Evolutionary conservation across 2,113 vertebrate species (phyloP), one percentile per base, ranked within the genome.

Genomic region (Bombycilla garrulus): DNA sequence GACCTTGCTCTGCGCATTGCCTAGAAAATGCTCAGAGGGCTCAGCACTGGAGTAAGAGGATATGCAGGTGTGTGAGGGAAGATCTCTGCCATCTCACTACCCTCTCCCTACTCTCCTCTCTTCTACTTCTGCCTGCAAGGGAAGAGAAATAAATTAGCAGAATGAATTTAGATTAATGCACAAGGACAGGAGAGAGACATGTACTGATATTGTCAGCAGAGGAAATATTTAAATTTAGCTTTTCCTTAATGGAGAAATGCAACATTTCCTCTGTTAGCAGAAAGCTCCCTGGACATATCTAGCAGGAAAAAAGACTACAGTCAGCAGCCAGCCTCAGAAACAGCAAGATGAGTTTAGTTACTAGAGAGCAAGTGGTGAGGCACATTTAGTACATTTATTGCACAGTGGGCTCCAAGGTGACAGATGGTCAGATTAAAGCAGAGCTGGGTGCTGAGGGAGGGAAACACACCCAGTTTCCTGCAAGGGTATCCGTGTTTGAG

Each of bases 221-320:
- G 88, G 71, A 94, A 95, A 90, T 86, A 90, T 12, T 91, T 86
- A 73, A 91, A 88, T 88, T 94, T 70, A 95, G 92, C 62, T 91
- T 86, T 90, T 88, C 35, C 57, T 95, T 89, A 81, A 79, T 42
- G 77, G 53, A 90, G 87, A 85, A 93, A 79, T 77, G 70, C 83
- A 95, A 78, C 71, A 21, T 80, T 64, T 92, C 74, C 84, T 65
- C 84, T 74, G 84, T 50, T 85, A 85, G 79, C 29, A 86, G 90
- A 81, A 92, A 31, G 51, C 80, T 92, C 92, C 79, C 93, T 92
- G 95, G 71, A 82, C 54, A 20, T 69, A 76, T 4, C 85, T 61
- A 88, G 71, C 42, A 90, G n/a, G 38, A 5, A 86, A 90, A 85
- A 91, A 80, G 66, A 50, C 82, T 77, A 61, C 26, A 77, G 93